phyloP scores from a whole-genome alignment of 1,140 invertebrate genomes.

The Augochlora pura region DNA sequence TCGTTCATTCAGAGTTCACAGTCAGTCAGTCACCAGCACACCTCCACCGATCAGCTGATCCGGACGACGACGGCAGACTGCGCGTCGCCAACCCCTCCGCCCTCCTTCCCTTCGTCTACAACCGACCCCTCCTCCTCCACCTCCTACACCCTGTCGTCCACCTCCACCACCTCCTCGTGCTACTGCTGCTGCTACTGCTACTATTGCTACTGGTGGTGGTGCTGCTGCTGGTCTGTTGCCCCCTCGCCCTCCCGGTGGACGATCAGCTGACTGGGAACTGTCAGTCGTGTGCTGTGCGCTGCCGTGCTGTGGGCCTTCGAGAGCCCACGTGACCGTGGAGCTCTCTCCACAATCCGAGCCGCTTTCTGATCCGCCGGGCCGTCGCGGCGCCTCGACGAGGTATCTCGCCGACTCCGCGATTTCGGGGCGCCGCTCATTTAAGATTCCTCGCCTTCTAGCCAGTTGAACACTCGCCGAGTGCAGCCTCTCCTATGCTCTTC shows the following conservation, averaged over 20 bases:
- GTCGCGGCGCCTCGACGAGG: neutral
- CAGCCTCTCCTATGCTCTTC: too few relatives aligned
- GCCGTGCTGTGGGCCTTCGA: slow-evolving; percentile 66
- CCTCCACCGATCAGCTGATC: slow-evolving; percentile 74
- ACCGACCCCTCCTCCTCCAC: slow-evolving; percentile 41
- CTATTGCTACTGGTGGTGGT: slow-evolving; percentile 31
- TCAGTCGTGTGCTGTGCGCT: slow-evolving; percentile 68
- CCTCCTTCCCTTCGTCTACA: slow-evolving; percentile 49
- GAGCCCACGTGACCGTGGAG: slow-evolving; percentile 64
- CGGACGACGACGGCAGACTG: slow-evolving; percentile 66
- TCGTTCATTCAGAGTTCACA: slow-evolving; percentile 66
- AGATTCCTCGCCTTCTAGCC: too few relatives aligned
- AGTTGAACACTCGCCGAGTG: too few relatives aligned
- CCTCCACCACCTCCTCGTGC: slow-evolving; percentile 36
- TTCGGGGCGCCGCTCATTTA: too few relatives aligned
- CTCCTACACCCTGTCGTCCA: slow-evolving; percentile 13
- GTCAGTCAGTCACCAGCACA: slow-evolving; percentile 68
- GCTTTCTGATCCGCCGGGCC: slow-evolving; percentile 17
- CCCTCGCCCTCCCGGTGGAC: slow-evolving; percentile 58
- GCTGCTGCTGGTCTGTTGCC: slow-evolving; percentile 38
- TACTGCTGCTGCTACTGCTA: slow-evolving; percentile 29
- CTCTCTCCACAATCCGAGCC: slow-evolving; percentile 46
- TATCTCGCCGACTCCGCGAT: too few relatives aligned
- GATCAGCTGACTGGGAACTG: slow-evolving; percentile 75
- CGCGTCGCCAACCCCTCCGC: slow-evolving; percentile 68